These are phyloP conservation scores for Pycnomerus fuliginosus DNA, from an alignment of 2,888 invertebrate species.

Conservation along the genomic window DNA sequence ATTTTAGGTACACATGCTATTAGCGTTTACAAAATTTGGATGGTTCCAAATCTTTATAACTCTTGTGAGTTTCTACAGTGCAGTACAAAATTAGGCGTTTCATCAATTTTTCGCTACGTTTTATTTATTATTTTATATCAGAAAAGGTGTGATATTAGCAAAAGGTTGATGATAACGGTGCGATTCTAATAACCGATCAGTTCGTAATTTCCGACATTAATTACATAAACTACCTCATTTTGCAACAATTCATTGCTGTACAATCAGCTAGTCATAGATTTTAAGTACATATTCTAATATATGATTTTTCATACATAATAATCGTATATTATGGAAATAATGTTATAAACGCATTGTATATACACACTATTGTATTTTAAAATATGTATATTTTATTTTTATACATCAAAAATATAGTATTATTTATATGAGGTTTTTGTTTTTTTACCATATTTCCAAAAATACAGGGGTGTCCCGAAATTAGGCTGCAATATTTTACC, in stretches of 20 bases:
- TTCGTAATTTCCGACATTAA: slow-evolving; percentile 30
- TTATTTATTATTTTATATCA: slow-evolving; percentile 14
- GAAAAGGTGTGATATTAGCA: slow-evolving; percentile 20
- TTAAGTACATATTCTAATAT: slow-evolving; percentile 39
- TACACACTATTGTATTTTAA: slow-evolving; percentile 37
- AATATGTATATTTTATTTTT: slow-evolving; percentile 51
- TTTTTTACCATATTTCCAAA: no score
- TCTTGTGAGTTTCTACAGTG: not conserved
- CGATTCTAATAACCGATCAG: not conserved
- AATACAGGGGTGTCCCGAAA: no score
- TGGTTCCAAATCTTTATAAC: no score
- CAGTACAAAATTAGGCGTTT: slow-evolving; percentile 16
- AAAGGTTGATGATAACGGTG: slow-evolving; percentile 14
- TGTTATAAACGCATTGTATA: slow-evolving; percentile 40
- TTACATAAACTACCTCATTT: slow-evolving; percentile 51
- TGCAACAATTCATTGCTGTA: slow-evolving; percentile 54
- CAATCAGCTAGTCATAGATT: slow-evolving; percentile 55
- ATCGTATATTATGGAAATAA: slow-evolving; percentile 35
- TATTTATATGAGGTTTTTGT: no score
- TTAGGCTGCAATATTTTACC: no score
- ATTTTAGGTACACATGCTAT: slow-evolving; percentile 3
- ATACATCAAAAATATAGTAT: slow-evolving; percentile 50
- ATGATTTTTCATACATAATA: slow-evolving; percentile 35
- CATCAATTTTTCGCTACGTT: slow-evolving; percentile 18
- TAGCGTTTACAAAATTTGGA: slow-evolving; percentile 13